These are phyloP conservation scores for Ischnura elegans DNA, from an alignment of 2,888 invertebrate species.

Conservation along the genomic window DNA sequence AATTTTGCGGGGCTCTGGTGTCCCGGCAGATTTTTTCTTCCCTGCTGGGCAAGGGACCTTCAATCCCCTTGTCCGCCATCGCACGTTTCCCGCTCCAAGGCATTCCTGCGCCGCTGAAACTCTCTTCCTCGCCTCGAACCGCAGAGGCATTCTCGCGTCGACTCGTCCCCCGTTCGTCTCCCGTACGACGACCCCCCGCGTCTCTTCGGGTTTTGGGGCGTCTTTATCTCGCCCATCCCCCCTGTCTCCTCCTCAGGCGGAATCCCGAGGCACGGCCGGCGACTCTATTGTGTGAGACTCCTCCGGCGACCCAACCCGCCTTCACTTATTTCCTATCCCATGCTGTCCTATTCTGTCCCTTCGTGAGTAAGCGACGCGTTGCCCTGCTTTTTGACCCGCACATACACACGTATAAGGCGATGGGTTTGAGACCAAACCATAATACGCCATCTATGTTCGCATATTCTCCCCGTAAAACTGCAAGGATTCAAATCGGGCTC, in stretches of 20 bases:
- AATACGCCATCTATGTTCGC: no score
- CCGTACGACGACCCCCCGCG: no score
- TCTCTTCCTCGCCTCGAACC: not conserved
- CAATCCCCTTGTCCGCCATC: not conserved
- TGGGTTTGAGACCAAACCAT: no score
- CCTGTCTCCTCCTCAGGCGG: constrained; percentile 3
- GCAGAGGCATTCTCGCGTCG: not conserved
- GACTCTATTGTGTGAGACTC: not conserved
- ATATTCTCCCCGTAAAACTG: no score
- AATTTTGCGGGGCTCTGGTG: not conserved
- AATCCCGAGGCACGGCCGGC: not conserved
- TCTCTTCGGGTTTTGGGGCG: not conserved
- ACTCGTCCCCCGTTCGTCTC: not conserved
- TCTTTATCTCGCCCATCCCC: not conserved
- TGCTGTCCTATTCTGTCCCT: no score
- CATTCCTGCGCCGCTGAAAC: not conserved
- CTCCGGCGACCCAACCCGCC: no score
- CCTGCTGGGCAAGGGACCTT: not conserved
- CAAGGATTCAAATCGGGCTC: no score
- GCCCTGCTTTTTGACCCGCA: no score
- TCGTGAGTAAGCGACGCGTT: not conserved
- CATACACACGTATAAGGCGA: no score
- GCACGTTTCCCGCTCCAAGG: not conserved
- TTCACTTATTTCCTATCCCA: no score
- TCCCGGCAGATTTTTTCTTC: not conserved